phyloP scores from a whole-genome alignment of 2,797 vertebrate genomes.

The Enteromius anoplus region DNA sequence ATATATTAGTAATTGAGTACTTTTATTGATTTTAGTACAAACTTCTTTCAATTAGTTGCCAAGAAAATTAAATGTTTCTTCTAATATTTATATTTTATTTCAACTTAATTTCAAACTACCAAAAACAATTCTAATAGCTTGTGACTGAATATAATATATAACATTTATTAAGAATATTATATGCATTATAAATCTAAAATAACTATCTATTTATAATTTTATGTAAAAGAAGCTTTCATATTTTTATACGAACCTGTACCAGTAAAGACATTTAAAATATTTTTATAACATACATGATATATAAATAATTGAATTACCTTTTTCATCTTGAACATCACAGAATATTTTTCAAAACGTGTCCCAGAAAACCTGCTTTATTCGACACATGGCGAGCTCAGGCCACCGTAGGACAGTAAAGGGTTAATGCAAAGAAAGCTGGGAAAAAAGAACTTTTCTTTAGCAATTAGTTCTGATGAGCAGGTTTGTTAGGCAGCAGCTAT shows the following conservation, averaged over 20 bases:
- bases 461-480: constrained; percentile 70
- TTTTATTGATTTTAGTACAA: not conserved
- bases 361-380: constrained; percentile 6
- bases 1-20: not conserved
- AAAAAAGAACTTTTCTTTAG: constrained; percentile 61
- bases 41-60: not conserved
- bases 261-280: not conserved
- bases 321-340: constrained; percentile 15
- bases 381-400: not conserved
- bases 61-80: not conserved
- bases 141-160: not conserved
- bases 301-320: not conserved
- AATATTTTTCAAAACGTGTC: not conserved
- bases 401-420: not conserved
- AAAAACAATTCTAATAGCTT: not conserved
- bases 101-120: not conserved
- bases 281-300: not conserved
- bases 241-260: not conserved
- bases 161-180: not conserved
- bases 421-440: constrained; percentile 38
- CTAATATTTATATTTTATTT: not conserved
- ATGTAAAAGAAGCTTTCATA: not conserved
- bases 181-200: not conserved
- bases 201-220: not conserved
- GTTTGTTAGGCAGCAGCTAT: constrained; percentile 64